Percentiles rank a stretch among this genome's conserved stretches.
phyloP scores from a whole-genome alignment of 2,797 vertebrate genomes.

The Lepilemur septentrionalis region DNA sequence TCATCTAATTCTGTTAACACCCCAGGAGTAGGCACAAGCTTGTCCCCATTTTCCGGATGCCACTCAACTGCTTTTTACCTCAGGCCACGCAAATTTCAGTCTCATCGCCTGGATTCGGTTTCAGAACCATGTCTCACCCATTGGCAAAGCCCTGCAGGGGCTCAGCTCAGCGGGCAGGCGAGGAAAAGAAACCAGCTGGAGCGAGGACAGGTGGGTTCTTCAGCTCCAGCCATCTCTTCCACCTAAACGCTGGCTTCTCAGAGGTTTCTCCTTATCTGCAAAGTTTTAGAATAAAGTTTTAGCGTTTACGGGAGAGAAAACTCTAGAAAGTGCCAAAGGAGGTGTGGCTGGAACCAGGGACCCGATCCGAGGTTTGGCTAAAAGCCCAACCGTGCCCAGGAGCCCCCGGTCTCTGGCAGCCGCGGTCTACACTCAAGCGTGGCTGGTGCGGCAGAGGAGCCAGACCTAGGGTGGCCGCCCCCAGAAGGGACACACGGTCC shows the following conservation, averaged over 20 bases:
- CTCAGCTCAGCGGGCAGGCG: not conserved
- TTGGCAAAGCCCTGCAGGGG: not conserved
- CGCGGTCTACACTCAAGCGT: not conserved
- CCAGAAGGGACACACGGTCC: not conserved
- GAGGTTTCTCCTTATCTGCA: not conserved
- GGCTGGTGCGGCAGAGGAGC: not conserved
- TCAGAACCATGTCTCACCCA: not conserved
- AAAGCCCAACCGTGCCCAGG: not conserved
- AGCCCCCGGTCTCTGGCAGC: not conserved
- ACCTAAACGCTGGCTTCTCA: not conserved
- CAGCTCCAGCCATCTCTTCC: not conserved
- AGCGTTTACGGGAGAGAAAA: not conserved
- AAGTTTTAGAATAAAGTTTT: not conserved
- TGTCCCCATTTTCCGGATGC: not conserved
- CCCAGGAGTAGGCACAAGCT: not conserved
- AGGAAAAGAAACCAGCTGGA: not conserved
- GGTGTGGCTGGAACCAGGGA: not conserved
- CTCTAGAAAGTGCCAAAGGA: not conserved
- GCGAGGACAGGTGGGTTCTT: not conserved
- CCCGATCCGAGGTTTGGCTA: not conserved
- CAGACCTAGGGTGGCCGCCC: not conserved
- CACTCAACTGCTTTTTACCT: not conserved
- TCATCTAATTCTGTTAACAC: not conserved
- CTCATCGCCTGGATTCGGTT: not conserved
- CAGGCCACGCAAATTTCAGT: not conserved